Evolutionary conservation across 2,113 vertebrate genomes (phyloP).

Genomic region (Vireo altiloquus): DNA sequence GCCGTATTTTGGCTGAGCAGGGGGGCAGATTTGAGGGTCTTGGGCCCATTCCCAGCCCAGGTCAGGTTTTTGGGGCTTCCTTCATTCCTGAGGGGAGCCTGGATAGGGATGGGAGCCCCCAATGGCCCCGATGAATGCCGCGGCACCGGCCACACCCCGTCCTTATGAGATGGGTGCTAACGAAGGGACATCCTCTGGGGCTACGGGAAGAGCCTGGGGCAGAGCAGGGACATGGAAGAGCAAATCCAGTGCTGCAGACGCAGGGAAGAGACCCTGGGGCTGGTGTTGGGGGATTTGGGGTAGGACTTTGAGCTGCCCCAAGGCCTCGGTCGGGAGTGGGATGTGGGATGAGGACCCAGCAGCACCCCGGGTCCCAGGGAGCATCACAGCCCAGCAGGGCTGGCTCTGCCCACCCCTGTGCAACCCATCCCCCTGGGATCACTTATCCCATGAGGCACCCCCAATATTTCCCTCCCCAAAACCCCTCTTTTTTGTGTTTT

Average conservation of each 20-base stretch:
- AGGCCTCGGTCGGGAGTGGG: fast-evolving
- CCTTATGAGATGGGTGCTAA: neutral
- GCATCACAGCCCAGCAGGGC: neutral
- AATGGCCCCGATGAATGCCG: fast-evolving
- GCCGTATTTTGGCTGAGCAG: fast-evolving
- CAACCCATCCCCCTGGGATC: neutral
- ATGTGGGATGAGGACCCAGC: neutral
- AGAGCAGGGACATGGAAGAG: neutral
- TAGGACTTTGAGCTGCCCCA: fast-evolving
- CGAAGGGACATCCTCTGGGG: neutral
- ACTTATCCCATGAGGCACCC: neutral
- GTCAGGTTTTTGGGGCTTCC: neutral
- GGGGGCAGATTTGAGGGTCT: neutral
- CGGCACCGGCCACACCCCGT: neutral
- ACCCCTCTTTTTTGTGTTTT: neutral
- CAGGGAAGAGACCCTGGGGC: neutral
- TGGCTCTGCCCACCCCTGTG: neutral
- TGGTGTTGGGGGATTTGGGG: neutral
- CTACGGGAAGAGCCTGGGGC: neutral
- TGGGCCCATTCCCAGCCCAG: neutral
- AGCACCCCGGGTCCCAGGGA: fast-evolving
- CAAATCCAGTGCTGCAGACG: fast-evolving
- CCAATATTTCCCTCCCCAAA: neutral
- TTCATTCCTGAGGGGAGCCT: neutral
- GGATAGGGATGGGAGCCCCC: neutral